Evolutionary conservation across 1,140 invertebrate species (phyloP).

Genomic region (Tyrophagus putrescentiae): DNA sequence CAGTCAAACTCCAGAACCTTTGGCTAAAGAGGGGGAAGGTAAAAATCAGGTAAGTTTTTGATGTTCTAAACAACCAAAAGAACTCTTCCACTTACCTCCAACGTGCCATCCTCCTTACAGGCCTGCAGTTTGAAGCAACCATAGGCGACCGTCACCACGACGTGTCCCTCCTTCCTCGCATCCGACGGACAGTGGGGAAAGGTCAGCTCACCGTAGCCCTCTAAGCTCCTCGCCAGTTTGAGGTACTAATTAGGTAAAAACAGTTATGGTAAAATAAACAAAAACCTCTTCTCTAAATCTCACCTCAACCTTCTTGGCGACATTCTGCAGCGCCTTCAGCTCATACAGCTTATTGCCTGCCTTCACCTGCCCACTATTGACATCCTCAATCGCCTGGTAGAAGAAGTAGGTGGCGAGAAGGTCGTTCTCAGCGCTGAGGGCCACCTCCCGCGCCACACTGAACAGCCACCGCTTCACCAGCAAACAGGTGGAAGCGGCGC

Average conservation of each 20-base stretch:
- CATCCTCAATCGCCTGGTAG: conserved; percentile 78
- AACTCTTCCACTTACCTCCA: conserved; percentile 44
- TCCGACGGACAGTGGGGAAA: conserved; percentile 92
- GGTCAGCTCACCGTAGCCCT: conserved; percentile 76
- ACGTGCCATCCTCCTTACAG: conserved; percentile 65
- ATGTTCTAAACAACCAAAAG: conserved; percentile 15
- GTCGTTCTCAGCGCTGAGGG: conserved; percentile 43
- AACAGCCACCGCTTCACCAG: conserved; percentile 87
- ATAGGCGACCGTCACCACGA: conserved; percentile 58
- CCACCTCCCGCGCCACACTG: conserved; percentile 53
- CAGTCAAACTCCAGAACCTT: conserved; percentile 71
- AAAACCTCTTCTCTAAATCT: conserved; percentile 8
- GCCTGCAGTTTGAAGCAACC: conserved; percentile 65
- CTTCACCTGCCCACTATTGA: conserved; percentile 76
- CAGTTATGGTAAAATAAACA: not conserved
- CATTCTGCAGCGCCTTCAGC: conserved; percentile 81
- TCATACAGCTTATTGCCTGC: conserved; percentile 81
- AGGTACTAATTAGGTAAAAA: conserved; percentile 46
- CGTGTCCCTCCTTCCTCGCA: conserved; percentile 76
- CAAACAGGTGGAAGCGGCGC: conserved; percentile 92
- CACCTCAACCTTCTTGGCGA: conserved; percentile 64
- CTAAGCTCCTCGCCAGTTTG: conserved; percentile 61
- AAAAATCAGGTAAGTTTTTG: conserved; percentile 1
- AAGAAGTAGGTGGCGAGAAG: conserved; percentile 57
- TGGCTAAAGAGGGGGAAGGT: conserved; percentile 33